Base-by-base conservation (phyloP, 2,113 vertebrate species). In the Toxostoma redivivum region DNA sequence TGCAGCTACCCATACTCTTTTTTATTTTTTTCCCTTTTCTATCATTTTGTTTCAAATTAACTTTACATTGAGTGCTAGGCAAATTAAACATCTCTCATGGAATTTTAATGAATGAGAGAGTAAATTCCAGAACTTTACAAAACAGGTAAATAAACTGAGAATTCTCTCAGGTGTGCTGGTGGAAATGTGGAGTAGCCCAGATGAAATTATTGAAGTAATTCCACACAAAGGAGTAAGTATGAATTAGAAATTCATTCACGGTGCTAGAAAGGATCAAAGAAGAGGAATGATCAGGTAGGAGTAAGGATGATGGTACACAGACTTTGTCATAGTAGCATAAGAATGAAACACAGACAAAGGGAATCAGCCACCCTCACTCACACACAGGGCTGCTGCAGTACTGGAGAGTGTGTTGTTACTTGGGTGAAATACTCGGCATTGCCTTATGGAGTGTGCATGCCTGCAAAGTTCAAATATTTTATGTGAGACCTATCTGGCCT, bases 401-500 rank as follows among this genome's bases (percentile, higher is more conserved):
- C 48, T 77, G 81, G 28, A 60, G 61, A 84, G 35, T 2, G 4
- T 73, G 28, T 44, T 87, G 62, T 66, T 88, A 37, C 71, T 91
- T 9, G 21, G 77, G 51, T 47, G 67, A 90, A 93, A 92, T 74
- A 56, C 82, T 92, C 56, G 0, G 90, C 86, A 57, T 96, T 81
- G 74, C 81, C 85, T 93, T 92, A 85, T 56, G 76, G 94, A 91
- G 58, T 81, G 60, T 94, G 83, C 90, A 72, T 90, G 92, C 84
- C 76, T 93, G 64, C 78, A 95, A 90, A 96, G 88, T 96, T 95
- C 88, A 95, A 92, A 74, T 92, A 82, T 94, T 95, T 96, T 65
- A 51, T 91, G 79, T 94, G 86, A 86, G 96, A 76, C 88, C 92
- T 94, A 50, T 94, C 91, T 95, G 83, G 87, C 94, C 90, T 57